A percentile compares a stretch with the other conserved stretches of the same genome.
Conservation (phyloP, 92 coral and sea anemone genomes). For the Anthopleura xanthogrammica region DNA sequence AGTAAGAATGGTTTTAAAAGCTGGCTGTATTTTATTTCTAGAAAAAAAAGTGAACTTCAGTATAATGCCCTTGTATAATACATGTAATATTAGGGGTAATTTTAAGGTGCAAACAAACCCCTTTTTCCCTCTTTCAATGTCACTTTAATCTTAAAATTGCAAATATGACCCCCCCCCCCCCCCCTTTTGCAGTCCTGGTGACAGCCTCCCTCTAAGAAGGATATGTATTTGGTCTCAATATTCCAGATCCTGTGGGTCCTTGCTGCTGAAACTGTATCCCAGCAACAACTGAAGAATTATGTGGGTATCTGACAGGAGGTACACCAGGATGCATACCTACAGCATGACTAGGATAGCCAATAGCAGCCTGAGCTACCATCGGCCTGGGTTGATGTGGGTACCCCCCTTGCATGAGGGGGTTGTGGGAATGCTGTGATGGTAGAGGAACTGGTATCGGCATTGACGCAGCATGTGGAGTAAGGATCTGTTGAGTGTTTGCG, state of each 20-base stretch:
- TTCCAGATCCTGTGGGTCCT: conserved; percentile 9
- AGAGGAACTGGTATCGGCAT: conserved; percentile 98
- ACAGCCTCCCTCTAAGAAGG: conserved; percentile 13
- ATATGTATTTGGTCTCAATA: conserved; percentile 23
- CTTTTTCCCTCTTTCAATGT: no score
- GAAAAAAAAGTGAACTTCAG: no score
- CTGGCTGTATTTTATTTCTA: no score
- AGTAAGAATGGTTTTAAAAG: no score
- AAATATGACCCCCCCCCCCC: neutral
- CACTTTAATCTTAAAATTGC: no score
- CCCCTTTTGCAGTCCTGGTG: neutral
- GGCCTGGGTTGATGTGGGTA: conserved; percentile 65
- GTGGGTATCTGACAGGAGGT: conserved; percentile 33
- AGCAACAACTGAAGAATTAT: conserved; percentile 15
- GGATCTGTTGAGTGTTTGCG: conserved; percentile 72
- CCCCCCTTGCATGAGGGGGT: conserved; percentile 61
- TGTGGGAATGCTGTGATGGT: conserved; percentile 76
- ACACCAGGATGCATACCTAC: conserved; percentile 35
- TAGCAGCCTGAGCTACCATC: conserved; percentile 56
- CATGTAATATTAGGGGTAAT: no score
- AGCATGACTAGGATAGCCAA: conserved; percentile 50
- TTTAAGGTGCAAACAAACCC: no score
- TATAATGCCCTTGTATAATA: no score
- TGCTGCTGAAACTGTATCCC: conserved; percentile 26
- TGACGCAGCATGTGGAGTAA: conserved; percentile 92